Evolutionary conservation across 2,797 vertebrate species (phyloP).

Genomic region (Sylvilagus floridanus): DNA sequence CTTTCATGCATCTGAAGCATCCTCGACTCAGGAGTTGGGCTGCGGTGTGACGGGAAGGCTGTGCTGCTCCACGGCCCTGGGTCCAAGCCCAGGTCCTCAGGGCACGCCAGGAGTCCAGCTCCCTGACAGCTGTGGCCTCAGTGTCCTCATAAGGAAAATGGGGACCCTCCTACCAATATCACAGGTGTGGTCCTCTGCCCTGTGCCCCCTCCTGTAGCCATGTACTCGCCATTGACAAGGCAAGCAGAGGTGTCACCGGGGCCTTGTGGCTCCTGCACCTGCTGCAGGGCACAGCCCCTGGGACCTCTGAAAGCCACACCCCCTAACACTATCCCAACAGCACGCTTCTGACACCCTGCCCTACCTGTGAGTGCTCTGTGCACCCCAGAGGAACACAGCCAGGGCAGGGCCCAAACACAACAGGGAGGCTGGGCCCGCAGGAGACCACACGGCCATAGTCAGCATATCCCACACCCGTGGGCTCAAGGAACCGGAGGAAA

Average conservation of each 20-base stretch:
- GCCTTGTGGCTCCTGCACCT: neutral
- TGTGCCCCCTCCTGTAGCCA: neutral
- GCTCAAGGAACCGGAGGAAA: neutral
- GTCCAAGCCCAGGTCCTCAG: neutral
- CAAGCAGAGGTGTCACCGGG: neutral
- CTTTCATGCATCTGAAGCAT: neutral
- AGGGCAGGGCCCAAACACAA: neutral
- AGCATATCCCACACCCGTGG: neutral
- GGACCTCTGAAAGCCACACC: neutral
- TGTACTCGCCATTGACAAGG: neutral
- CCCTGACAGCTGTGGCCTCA: neutral
- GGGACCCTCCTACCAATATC: neutral
- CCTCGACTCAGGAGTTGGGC: neutral
- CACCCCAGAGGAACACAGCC: neutral
- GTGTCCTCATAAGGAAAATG: neutral
- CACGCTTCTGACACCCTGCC: neutral
- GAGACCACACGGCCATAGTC: rapidly evolving
- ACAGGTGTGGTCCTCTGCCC: neutral
- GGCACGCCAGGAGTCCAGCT: neutral
- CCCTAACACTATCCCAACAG: neutral
- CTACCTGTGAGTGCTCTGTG: neutral
- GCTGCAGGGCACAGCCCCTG: neutral
- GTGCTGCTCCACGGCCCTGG: neutral
- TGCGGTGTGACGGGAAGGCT: neutral
- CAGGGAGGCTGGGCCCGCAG: neutral